Evolutionary conservation across 1,140 invertebrate species (phyloP), one percentile per base, ranked within the genome.

Genomic region (Meloidogyne exigua): DNA sequence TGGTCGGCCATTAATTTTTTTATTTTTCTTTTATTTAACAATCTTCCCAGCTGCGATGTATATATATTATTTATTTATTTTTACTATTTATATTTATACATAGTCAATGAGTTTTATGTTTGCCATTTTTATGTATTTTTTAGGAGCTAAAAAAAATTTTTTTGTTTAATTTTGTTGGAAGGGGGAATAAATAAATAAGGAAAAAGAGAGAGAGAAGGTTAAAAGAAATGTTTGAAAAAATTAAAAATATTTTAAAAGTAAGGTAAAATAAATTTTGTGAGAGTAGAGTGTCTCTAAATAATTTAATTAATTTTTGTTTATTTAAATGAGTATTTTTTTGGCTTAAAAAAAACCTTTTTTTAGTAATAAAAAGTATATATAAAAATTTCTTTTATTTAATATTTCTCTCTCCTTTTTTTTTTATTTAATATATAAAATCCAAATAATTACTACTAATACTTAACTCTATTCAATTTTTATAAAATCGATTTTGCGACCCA

Each of bases 1-100:
- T 67, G 18, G 66, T 67, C 36, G 66, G 26, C 66, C 26, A 28
- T 39, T 32, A 32, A 26, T 67, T 67, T 67, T 32, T 67, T 67
- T 67, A 28, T 67, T 67, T 3, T 67, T 36, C 18, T 57, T 57
- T 57, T 39, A 39, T 39, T 39, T 39, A 39, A 39, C 13, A 57
- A 12, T 49, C 44, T 57, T 57, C 49, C 49, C 49, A 57, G 49
- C 49, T 57, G 49, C 49, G 49, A 57, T 49, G 42, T 44, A 2
- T 44, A 12, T 44, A 44, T 44, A 18, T 49, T 18, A 57, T 57
- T 9, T 57, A 57, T 57, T 57, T n/a, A n/a, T n/a, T 57, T 57
- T 7, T 57, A n/a, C 13, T 57, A n/a, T 57, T n/a, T 57, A n/a
- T 57, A 57, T 57, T n/a, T 57, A n/a, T 57, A n/a, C 49, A 57